These are phyloP conservation scores for Protonemura montana DNA, from an alignment of 2,888 invertebrate species.

Conservation along the genomic window DNA sequence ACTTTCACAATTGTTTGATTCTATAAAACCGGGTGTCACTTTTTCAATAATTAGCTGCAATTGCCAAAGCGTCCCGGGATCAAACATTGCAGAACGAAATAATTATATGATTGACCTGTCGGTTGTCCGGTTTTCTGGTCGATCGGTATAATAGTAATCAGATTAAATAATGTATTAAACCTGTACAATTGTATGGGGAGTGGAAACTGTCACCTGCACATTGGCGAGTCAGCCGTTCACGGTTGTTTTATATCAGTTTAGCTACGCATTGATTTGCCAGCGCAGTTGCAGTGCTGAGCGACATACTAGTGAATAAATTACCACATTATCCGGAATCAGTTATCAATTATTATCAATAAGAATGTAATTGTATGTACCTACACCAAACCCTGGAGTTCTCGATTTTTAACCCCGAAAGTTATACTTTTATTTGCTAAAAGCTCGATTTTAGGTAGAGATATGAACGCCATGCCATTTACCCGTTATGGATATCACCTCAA, in stretches of 20 bases:
- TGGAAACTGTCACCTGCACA: background rate
- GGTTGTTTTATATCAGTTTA: background rate
- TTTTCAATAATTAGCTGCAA: constrained; percentile 5
- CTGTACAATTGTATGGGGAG: background rate
- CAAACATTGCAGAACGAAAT: background rate
- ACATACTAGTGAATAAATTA: background rate
- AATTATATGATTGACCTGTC: constrained; percentile 7
- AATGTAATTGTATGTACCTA: background rate
- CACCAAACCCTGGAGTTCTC: too few relatives aligned
- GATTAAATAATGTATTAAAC: background rate
- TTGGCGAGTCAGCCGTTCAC: background rate
- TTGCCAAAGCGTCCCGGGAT: background rate
- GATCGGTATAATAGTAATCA: background rate
- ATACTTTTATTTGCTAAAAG: too few relatives aligned
- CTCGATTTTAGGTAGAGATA: too few relatives aligned
- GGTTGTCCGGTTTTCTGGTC: constrained; percentile 12
- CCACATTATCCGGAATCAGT: background rate
- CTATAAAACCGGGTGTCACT: background rate
- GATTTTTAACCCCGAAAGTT: too few relatives aligned
- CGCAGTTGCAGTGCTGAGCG: background rate
- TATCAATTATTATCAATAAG: constrained; percentile 18
- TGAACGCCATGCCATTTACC: too few relatives aligned
- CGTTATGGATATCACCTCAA: too few relatives aligned
- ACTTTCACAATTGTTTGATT: constrained; percentile 5
- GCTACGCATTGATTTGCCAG: background rate